Evolutionary conservation across 2,888 invertebrate genomes (phyloP), one percentile per base, ranked within the genome.

Genomic region (Nowickia ferox): DNA sequence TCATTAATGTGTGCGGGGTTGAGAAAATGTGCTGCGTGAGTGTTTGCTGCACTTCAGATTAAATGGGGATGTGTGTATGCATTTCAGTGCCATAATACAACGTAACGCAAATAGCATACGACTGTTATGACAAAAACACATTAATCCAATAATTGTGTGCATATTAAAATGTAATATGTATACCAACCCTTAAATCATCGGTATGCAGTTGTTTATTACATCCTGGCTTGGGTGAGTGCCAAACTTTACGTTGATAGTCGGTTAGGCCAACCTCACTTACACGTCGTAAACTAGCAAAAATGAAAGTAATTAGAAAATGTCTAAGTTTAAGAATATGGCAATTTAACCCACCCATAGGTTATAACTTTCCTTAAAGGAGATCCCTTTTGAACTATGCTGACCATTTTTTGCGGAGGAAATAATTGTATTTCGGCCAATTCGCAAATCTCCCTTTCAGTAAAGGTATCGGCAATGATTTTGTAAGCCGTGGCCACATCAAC

Each of bases 401-500:
- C 91, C 91, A 94, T 94, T 59, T 94, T 94, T 89, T 95, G 95
- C 0, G 94, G 94, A 0, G 94, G 94, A 89, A 94, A 95, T 91
- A 96, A 92, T 86, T 93, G 93, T 11, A 96, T 93, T 91, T 96
- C 95, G 1, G 94, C 94, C 1, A 95, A 92, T 84, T 96, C 96
- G 88, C 96, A 96, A 75, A 96, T 94, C 90, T 95, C 94, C 66
- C 94, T 93, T 89, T 96, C 95, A 0, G 93, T 93, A 89, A 96
- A 96, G 0, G 94, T 95, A 38, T 94, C 94, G 71, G 93, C 93
- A 89, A 96, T 96, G 38, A 96, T 94, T 85, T 95, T 95, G 91
- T 96, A 96, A 1, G 95, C 96, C 0, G 94, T 94, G 0, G 95
- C 94, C 0, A 94, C 94, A 90, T 96, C 96, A 6, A 95, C 94